These are phyloP conservation scores for Phrixothrix hirtus DNA, from an alignment of 2,888 invertebrate species.

Conservation along the genomic window DNA sequence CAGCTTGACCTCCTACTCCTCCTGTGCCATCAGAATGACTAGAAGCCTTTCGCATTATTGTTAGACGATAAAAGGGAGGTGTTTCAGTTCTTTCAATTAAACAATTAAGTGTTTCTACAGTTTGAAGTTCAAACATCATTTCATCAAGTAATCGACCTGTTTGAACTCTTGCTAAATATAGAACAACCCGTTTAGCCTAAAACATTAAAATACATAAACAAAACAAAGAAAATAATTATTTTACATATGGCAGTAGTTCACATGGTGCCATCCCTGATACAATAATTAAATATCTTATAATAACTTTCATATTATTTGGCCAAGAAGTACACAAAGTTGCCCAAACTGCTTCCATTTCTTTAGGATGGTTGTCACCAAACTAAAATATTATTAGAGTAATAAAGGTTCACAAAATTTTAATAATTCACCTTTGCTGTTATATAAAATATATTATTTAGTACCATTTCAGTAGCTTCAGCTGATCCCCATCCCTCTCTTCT, in stretches of 20 bases:
- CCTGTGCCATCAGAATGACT: conserved; percentile 73
- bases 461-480: conserved; percentile 99
- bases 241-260: conserved; percentile 88
- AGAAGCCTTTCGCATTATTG: conserved; percentile 87
- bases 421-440: conserved; percentile 88
- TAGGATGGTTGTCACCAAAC: conserved; percentile 95
- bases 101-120: conserved; percentile 94
- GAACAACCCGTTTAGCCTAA: conserved; percentile 92
- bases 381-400: conserved; percentile 51
- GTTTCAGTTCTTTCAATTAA: conserved; percentile 96
- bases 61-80: conserved; percentile 95
- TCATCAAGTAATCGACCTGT: conserved; percentile 94
- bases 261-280: conserved; percentile 97
- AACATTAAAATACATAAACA: conserved; percentile 13
- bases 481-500: conserved; percentile 96
- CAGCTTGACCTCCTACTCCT: conserved; percentile 58
- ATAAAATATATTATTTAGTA: conserved; percentile 97
- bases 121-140: conserved; percentile 96
- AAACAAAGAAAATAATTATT: neutral
- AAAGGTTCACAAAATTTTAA: neutral
- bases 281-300: conserved; percentile 93
- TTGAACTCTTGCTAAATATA: conserved; percentile 89
- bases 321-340: conserved; percentile 92
- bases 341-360: conserved; percentile 96
- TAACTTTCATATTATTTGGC: conserved; percentile 96